A percentile compares a stretch with the other conserved stretches of the same genome.
Evolutionary conservation across 2,113 vertebrate species (phyloP).

Genomic region (Uria lomvia): DNA sequence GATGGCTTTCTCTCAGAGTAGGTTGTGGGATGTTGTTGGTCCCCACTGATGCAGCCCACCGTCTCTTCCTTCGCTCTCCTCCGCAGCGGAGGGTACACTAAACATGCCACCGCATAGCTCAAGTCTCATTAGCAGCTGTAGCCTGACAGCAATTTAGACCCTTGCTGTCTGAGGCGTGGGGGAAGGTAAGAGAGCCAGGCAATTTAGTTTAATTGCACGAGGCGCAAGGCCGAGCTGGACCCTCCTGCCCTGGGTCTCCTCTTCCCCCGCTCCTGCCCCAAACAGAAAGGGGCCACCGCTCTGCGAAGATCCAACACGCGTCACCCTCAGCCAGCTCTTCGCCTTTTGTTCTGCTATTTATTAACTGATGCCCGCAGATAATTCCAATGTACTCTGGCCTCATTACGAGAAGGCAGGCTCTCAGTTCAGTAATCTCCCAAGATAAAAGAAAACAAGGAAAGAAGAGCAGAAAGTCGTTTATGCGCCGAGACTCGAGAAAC

Average conservation of each 20-base stretch:
- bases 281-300: background rate
- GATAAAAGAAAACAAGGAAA: slow-evolving; percentile 7
- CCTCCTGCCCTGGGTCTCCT: background rate
- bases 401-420: background rate
- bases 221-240: fast-evolving
- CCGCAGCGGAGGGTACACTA: background rate
- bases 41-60: background rate
- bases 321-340: background rate
- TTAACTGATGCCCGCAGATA: background rate
- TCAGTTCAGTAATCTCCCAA: background rate
- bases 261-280: background rate
- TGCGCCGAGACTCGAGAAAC: fast-evolving
- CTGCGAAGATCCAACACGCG: background rate
- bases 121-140: background rate
- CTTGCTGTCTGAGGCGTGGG: background rate
- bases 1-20: background rate
- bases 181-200: background rate
- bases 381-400: background rate
- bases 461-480: background rate
- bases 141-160: background rate
- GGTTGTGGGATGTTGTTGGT: background rate
- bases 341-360: slow-evolving; percentile 12
- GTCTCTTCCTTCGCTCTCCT: background rate
- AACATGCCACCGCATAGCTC: background rate
- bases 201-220: background rate